phyloP scores from a whole-genome alignment of 2,113 vertebrate genomes.

The Zapus hudsonius region DNA sequence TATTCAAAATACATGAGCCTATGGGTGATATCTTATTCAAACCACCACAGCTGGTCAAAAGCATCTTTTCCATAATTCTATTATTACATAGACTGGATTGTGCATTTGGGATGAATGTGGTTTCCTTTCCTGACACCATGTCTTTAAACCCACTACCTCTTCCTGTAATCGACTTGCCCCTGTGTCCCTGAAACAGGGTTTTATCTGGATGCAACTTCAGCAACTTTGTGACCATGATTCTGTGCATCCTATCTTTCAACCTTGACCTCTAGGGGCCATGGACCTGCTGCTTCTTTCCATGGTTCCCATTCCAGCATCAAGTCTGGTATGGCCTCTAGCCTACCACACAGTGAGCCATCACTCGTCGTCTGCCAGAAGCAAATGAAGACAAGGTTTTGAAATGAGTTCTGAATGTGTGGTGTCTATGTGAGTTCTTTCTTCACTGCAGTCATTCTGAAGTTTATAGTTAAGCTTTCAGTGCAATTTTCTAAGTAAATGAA shows the following conservation, averaged over 20 bases:
- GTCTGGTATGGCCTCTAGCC: neutral
- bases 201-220: neutral
- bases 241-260: neutral
- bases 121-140: neutral
- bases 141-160: neutral
- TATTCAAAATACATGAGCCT: too few relatives aligned
- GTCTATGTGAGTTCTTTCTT: too few relatives aligned
- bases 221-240: neutral
- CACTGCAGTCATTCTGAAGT: neutral
- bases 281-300: neutral
- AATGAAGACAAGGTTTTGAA: neutral
- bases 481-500: neutral
- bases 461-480: neutral
- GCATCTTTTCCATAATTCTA: too few relatives aligned
- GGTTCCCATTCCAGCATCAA: neutral
- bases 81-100: neutral
- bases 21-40: too few relatives aligned
- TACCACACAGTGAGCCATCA: neutral
- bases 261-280: neutral
- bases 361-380: neutral
- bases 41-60: too few relatives aligned
- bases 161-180: neutral
- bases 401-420: neutral
- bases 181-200: neutral
- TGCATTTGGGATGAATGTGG: neutral